phyloP scores from a whole-genome alignment of 1,140 invertebrate species.

The Trachymyrmex septentrionalis region DNA sequence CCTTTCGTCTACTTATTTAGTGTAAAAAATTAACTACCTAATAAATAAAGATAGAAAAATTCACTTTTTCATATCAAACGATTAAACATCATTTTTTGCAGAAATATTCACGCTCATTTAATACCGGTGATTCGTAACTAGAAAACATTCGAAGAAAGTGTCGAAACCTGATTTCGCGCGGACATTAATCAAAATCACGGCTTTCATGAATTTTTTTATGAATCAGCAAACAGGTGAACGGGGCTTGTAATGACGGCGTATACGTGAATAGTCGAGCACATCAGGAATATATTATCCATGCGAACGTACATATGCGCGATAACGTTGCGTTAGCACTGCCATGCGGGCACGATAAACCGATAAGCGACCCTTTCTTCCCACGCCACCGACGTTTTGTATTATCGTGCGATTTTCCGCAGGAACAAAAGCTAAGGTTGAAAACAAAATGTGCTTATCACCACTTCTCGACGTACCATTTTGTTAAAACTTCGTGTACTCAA shows the following conservation, averaged over 20 bases:
- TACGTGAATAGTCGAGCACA: slow-evolving; percentile 64
- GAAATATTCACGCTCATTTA: not conserved
- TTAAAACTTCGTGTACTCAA: not conserved
- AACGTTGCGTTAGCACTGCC: slow-evolving; percentile 72
- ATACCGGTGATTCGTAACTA: not conserved
- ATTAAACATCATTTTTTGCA: not conserved
- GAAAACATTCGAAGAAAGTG: slow-evolving; percentile 36
- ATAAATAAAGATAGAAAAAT: not conserved
- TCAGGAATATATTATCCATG: slow-evolving; percentile 76
- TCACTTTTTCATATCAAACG: not conserved
- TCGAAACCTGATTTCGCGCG: slow-evolving; percentile 13
- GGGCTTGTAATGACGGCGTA: slow-evolving; percentile 36
- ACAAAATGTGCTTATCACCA: not conserved
- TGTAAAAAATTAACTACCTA: not conserved
- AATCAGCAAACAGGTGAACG: slow-evolving; percentile 68
- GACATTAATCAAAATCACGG: slow-evolving; percentile 41
- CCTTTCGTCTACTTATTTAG: not conserved
- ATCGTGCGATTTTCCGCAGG: slow-evolving; percentile 23
- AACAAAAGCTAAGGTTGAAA: slow-evolving; percentile 50
- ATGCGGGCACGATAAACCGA: slow-evolving; percentile 79
- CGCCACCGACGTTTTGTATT: slow-evolving; percentile 62
- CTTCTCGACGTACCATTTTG: not conserved
- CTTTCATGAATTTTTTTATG: slow-evolving; percentile 35
- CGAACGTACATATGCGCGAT: slow-evolving; percentile 72
- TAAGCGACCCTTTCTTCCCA: slow-evolving; percentile 77